Evolutionary conservation across 30 jellyfish, hydroid and myxozoan species (phyloP).

Genomic region (Hydra vulgaris): DNA sequence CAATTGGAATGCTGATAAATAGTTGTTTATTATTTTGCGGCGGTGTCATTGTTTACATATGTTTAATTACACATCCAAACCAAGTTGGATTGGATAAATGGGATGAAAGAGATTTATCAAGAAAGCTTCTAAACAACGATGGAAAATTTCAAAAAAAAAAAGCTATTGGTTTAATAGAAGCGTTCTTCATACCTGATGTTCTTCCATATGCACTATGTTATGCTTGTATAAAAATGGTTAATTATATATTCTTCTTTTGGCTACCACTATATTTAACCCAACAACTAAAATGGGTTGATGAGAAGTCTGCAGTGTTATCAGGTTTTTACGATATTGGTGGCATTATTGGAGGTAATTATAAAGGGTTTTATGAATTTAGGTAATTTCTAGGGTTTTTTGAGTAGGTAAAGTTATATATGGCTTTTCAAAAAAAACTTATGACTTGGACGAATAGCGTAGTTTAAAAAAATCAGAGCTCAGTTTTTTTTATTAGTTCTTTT

Average conservation of each 20-base stretch:
- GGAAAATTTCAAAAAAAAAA: background rate
- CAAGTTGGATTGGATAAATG: too few relatives aligned
- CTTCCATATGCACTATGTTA: slow-evolving; percentile 81
- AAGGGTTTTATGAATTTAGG: too few relatives aligned
- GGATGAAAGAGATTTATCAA: background rate
- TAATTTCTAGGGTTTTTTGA: too few relatives aligned
- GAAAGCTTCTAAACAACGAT: background rate
- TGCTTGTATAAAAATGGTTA: slow-evolving; percentile 86
- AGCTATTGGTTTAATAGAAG: slow-evolving; percentile 64
- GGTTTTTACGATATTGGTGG: slow-evolving; percentile 92
- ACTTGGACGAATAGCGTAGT: too few relatives aligned
- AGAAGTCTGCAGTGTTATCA: slow-evolving; percentile 66
- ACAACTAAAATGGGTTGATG: slow-evolving; percentile 82
- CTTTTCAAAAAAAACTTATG: too few relatives aligned
- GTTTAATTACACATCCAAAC: slow-evolving; percentile 58
- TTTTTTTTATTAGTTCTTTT: too few relatives aligned
- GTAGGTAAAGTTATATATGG: background rate
- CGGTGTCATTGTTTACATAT: slow-evolving; percentile 51
- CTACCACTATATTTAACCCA: slow-evolving; percentile 77
- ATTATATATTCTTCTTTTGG: slow-evolving; percentile 94
- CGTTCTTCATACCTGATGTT: slow-evolving; percentile 82
- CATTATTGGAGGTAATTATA: slow-evolving; percentile 39
- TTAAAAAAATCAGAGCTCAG: too few relatives aligned
- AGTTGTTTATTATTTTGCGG: slow-evolving; percentile 65
- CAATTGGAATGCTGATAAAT: slow-evolving; percentile 66